phyloP scores from a whole-genome alignment of 1,140 invertebrate genomes.

The Brachionus rotundiformis region DNA sequence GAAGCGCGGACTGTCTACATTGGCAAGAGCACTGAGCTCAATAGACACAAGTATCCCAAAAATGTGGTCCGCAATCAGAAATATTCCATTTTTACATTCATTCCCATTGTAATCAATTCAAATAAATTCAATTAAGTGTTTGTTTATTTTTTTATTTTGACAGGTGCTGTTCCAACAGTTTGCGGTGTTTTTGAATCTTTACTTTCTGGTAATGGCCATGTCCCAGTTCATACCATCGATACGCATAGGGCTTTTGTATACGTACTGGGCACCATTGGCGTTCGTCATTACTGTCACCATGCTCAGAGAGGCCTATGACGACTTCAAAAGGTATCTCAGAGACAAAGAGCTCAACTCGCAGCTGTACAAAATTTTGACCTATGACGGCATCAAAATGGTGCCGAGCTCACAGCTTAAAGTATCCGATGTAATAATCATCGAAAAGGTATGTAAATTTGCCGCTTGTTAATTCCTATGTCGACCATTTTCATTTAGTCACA shows the following conservation, averaged over 20 bases:
- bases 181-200: slow-evolving; percentile 96
- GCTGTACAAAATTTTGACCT: slow-evolving; percentile 69
- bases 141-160: slow-evolving; percentile 58
- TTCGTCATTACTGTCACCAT: slow-evolving; percentile 95
- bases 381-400: slow-evolving; percentile 53
- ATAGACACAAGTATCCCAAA: slow-evolving; percentile 67
- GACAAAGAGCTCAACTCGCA: slow-evolving; percentile 94
- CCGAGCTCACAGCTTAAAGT: slow-evolving; percentile 65
- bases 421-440: slow-evolving; percentile 73
- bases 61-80: slow-evolving; percentile 99
- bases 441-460: slow-evolving; percentile 60
- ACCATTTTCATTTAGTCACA: not conserved
- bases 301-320: slow-evolving; percentile 92
- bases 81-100: slow-evolving; percentile 95
- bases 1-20: slow-evolving; percentile 34
- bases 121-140: slow-evolving; percentile 20
- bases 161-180: slow-evolving; percentile 95
- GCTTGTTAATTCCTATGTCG: not conserved
- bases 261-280: slow-evolving; percentile 95
- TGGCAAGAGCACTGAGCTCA: slow-evolving; percentile 22
- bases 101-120: slow-evolving; percentile 75
- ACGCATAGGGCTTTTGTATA: slow-evolving; percentile 93
- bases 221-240: slow-evolving; percentile 96
- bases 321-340: slow-evolving; percentile 82
- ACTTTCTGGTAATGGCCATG: slow-evolving; percentile 95